These are phyloP conservation scores for Rousettus leschenaultii DNA, from an alignment of 2,113 vertebrate genomes.

Conservation along the genomic window DNA sequence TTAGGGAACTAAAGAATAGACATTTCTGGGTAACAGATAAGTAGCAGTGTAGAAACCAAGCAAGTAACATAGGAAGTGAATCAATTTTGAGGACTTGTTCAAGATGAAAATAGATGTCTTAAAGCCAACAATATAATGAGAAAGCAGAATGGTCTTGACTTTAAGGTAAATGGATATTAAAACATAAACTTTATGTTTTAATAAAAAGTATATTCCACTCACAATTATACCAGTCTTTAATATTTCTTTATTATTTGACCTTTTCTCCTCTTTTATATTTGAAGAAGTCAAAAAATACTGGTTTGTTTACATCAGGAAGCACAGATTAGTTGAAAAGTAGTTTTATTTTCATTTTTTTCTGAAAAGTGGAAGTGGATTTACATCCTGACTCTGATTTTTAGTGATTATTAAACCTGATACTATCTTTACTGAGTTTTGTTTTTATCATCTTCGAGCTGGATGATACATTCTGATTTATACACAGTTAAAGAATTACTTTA, in stretches of 20 bases:
- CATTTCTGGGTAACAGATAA: not conserved
- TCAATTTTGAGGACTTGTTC: not conserved
- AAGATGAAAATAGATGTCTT: not conserved
- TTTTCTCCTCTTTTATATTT: not conserved
- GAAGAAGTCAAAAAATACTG: not conserved
- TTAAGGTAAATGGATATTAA: not conserved
- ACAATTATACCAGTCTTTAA: not conserved
- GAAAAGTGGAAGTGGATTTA: not conserved
- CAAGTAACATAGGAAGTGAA: not conserved
- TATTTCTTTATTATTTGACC: not conserved
- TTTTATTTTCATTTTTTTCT: not conserved
- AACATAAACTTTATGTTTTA: not conserved
- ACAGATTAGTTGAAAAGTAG: not conserved
- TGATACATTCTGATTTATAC: not conserved
- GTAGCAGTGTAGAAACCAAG: not conserved
- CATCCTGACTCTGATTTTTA: not conserved
- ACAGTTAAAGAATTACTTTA: not conserved
- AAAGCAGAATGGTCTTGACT: not conserved
- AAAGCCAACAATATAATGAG: not conserved
- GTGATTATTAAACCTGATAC: not conserved
- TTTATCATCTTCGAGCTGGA: not conserved
- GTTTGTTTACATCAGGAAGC: not conserved
- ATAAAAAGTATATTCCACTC: not conserved
- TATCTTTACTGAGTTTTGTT: not conserved
- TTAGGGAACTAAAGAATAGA: not conserved